These are phyloP conservation scores for Apaloderma vittatum DNA, from an alignment of 2,113 vertebrate genomes.

Conservation along the genomic window DNA sequence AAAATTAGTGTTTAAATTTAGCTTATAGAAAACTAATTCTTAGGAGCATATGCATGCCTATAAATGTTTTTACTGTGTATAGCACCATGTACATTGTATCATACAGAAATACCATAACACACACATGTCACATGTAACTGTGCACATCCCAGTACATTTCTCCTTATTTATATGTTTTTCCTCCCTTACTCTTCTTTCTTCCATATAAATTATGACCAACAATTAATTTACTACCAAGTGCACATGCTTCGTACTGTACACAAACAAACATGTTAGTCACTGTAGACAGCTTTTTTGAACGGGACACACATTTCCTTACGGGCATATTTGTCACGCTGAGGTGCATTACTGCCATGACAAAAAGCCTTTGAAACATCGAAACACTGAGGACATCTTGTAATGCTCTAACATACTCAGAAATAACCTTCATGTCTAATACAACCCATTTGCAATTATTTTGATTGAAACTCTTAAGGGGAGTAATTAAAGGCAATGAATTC, in stretches of 20 bases:
- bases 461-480: background rate
- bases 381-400: background rate
- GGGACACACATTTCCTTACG: rapidly evolving
- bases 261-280: background rate
- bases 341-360: background rate
- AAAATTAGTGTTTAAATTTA: background rate
- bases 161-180: background rate
- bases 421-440: slow-evolving; percentile 22
- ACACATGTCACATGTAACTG: background rate
- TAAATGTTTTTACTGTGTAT: background rate
- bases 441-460: slow-evolving; percentile 12
- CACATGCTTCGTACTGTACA: background rate
- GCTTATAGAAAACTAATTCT: background rate
- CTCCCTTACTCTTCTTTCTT: background rate
- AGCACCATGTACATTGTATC: rapidly evolving
- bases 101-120: background rate
- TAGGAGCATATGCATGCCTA: background rate
- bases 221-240: background rate
- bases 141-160: background rate
- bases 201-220: background rate
- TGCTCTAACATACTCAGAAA: background rate
- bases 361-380: background rate
- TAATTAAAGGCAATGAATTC: slow-evolving; percentile 12
- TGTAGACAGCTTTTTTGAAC: background rate
- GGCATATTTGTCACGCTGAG: background rate